Evolutionary conservation across 2,797 vertebrate species (phyloP).

Genomic region (Picus viridis): DNA sequence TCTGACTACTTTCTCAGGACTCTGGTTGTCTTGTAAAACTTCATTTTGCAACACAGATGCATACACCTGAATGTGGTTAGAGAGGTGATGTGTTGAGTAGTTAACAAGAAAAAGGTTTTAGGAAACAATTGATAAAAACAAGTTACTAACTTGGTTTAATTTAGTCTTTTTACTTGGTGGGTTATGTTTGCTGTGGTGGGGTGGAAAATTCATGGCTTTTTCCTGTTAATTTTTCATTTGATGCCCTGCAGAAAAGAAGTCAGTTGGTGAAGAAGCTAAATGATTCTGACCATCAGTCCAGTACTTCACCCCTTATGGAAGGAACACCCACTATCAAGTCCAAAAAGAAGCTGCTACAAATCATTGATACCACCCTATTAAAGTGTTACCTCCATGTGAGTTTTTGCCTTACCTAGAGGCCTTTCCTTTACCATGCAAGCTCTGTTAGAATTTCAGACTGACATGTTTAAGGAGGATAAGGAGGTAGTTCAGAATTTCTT

Average conservation of each 20-base stretch:
- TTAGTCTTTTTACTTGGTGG: background rate
- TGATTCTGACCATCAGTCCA: constrained; percentile 92
- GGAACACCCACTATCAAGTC: constrained; percentile 98
- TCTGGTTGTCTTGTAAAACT: background rate
- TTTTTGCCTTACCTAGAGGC: background rate
- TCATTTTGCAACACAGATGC: background rate
- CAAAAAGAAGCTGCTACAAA: constrained; percentile 96
- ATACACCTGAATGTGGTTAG: background rate
- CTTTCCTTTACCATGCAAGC: background rate
- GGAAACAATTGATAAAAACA: background rate
- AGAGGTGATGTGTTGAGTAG: background rate
- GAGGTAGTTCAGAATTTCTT: background rate
- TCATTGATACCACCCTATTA: constrained; percentile 96
- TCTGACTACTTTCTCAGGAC: background rate
- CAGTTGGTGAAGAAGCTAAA: constrained; percentile 96
- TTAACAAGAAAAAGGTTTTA: background rate
- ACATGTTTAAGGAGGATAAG: background rate
- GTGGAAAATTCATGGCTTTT: background rate
- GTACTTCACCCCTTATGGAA: constrained; percentile 95
- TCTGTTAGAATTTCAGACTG: background rate
- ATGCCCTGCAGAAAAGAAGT: constrained; percentile 89
- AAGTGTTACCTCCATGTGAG: constrained; percentile 98
- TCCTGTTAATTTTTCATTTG: background rate
- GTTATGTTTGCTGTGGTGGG: background rate
- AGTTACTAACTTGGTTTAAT: background rate